Evolutionary conservation across 2,888 invertebrate species (phyloP), one percentile per base, ranked within the genome.

Genomic region (Eupithecia subumbrata): DNA sequence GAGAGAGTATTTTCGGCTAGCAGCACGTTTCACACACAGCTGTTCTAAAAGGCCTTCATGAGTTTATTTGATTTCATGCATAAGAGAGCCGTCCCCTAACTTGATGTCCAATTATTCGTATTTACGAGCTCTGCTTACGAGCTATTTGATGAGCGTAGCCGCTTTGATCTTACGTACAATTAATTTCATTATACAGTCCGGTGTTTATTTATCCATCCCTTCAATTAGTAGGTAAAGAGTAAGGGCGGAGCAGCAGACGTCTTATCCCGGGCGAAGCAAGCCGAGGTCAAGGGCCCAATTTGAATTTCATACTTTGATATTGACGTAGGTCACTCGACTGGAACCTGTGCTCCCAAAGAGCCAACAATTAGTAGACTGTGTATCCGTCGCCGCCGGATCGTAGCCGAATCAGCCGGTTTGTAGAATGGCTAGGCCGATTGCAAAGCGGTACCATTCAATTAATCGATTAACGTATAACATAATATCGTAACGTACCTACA

Each of bases 241-340:
- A 70, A 76, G 73, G 74, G 73, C 12, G 64, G 63, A 48, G 73
- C 40, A 73, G 76, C 69, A 71, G 71, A 43, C 74, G 73, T 69
- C 77, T 78, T 74, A 75, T 73, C 76, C 72, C n/a, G 69, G 69
- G 71, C 72, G 56, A 67, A 48, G 71, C n/a, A 67, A 73, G 73
- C 68, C 22, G 63, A 71, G 76, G 77, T 72, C 74, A 77, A 77
- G 72, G 48, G 40, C 72, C 72, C 40, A 73, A 77, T 77, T 75
- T 68, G 68, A 77, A 77, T 77, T 73, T 77, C 77, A 74, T 72
- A 74, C 72, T 74, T 72, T 70, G 63, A 73, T 73, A 68, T 77
- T 73, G 72, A 68, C 70, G 77, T 75, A 73, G 77, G 74, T 74
- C 72, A 72, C 63, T 70, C 37, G 25, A 16, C 60, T 72, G 76